Evolutionary conservation across 1,140 invertebrate species (phyloP), one percentile per base, ranked within the genome.

Genomic region (Microplitis mediator): DNA sequence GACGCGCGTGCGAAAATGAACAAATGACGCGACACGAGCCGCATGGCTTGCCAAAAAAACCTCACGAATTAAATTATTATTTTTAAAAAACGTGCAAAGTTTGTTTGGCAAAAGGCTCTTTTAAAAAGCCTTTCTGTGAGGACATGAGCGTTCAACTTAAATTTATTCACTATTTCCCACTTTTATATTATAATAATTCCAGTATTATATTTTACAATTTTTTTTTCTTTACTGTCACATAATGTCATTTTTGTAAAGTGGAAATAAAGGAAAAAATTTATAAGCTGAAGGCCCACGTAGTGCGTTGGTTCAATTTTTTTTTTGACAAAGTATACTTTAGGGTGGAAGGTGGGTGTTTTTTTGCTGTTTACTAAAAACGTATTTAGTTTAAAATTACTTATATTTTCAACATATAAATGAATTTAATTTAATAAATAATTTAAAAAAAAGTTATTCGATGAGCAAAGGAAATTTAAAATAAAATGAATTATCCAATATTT

Each of bases 21-120:
- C 78, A 87, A 87, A 87, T 87, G 85, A 87, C 85, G 77, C 86
- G 82, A 87, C 85, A 87, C 85, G 81, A 84, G 85, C 84, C 85
- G 86, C 86, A 87, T 87, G 84, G 85, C 85, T 83, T 87, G 85
- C 85, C 84, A 86, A 80, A 84, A 77, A 83, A 87, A 87, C 82
- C 79, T 85, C 85, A 82, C 83, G 78, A 71, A 50, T 79, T 75
- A 82, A 4, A 6, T 45, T 9, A 45, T 45, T 6, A 61, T 34
- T 56, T 75, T 69, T 77, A 63, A 73, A 73, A 80, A 69, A 74
- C 79, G 81, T 83, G 76, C 11, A 45, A 85, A 81, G 80, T 83
- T 85, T 81, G 74, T 85, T 79, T 82, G 84, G 85, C 85, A 86
- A 87, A 82, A 86, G 84, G 84, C 84, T 84, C 74, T 72, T 45